Percentiles rank a stretch among this genome's conserved stretches.
phyloP scores from a whole-genome alignment of 2,888 invertebrate species.

The Arrhopalites spinosus region DNA sequence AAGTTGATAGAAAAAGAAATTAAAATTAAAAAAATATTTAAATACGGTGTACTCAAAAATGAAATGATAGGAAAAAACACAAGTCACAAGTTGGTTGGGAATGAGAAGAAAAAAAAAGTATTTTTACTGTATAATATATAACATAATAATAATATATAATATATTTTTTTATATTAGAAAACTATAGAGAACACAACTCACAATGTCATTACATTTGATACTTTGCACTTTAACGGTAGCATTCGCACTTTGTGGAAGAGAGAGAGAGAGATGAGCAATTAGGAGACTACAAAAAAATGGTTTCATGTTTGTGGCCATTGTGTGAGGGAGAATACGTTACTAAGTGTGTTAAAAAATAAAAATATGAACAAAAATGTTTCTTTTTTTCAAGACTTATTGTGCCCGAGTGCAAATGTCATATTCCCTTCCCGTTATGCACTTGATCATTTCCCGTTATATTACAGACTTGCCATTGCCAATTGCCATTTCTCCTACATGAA shows the following conservation, averaged over 20 bases:
- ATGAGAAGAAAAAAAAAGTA: too few species aligned
- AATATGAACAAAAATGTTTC: not conserved
- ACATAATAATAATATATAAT: too few species aligned
- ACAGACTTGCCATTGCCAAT: constrained; percentile 18
- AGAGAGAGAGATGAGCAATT: not conserved
- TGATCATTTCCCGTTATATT: constrained; percentile 34
- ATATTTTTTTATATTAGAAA: too few species aligned
- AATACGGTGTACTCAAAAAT: too few species aligned
- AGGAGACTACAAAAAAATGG: too few species aligned
- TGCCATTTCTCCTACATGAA: too few species aligned
- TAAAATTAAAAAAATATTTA: too few species aligned
- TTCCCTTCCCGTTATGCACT: constrained; percentile 16
- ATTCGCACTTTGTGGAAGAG: not conserved
- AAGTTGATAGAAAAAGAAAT: too few species aligned
- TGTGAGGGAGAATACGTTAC: not conserved
- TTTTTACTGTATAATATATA: not conserved
- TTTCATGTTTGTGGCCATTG: not conserved
- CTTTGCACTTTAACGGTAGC: constrained; percentile 17
- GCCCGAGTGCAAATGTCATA: constrained; percentile 21
- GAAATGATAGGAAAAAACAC: too few species aligned
- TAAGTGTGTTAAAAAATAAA: not conserved
- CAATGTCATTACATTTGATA: not conserved
- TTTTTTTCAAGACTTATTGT: not conserved
- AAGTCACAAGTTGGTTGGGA: too few species aligned
- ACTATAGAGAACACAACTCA: too few species aligned